phyloP scores from a whole-genome alignment of 2,113 vertebrate species.

The Scomber japonicus region DNA sequence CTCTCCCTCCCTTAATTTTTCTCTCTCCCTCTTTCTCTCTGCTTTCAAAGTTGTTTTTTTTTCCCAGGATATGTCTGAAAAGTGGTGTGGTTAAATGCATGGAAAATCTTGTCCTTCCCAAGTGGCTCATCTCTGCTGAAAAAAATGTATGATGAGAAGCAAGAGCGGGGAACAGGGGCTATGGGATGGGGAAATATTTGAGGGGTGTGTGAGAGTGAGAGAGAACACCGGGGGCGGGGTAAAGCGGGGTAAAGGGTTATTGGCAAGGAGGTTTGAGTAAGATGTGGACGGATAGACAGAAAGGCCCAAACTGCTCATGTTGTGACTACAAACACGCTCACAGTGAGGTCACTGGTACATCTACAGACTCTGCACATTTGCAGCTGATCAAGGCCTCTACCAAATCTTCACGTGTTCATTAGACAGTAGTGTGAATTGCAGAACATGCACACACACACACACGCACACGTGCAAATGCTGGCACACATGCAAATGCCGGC shows the following conservation, averaged over 20 bases:
- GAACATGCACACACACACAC: slow-evolving; percentile 5
- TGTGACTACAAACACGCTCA: slow-evolving; percentile 11
- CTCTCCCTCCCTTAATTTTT: slow-evolving; percentile 11
- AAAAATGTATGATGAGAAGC: slow-evolving; percentile 57
- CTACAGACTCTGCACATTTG: slow-evolving; percentile 1
- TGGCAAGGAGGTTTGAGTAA: slow-evolving; percentile 53
- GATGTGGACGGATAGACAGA: slow-evolving; percentile 44
- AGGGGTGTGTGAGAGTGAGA: slow-evolving; percentile 43
- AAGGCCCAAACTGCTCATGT: slow-evolving; percentile 20
- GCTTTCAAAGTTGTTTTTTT: slow-evolving; percentile 32
- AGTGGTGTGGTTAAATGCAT: slow-evolving; percentile 70
- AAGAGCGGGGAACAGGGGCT: slow-evolving; percentile 45
- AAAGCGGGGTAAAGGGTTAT: slow-evolving; percentile 50
- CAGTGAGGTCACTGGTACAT: neutral
- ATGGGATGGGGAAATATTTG: slow-evolving; percentile 62
- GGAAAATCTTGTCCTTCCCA: slow-evolving; percentile 73
- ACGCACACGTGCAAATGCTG: too few species aligned
- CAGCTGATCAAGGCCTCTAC: slow-evolving; percentile 9
- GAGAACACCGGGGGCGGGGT: slow-evolving; percentile 22
- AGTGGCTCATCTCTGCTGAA: slow-evolving; percentile 70
- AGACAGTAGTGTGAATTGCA: slow-evolving; percentile 15
- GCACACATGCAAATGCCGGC: neutral
- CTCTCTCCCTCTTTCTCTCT: slow-evolving; percentile 7
- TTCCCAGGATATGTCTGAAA: slow-evolving; percentile 59
- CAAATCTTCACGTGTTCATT: neutral